A percentile compares a stretch with the other conserved stretches of the same genome.
These are phyloP conservation scores for Mobula birostris DNA, from an alignment of 2,113 vertebrate genomes.

Conservation along the genomic window DNA sequence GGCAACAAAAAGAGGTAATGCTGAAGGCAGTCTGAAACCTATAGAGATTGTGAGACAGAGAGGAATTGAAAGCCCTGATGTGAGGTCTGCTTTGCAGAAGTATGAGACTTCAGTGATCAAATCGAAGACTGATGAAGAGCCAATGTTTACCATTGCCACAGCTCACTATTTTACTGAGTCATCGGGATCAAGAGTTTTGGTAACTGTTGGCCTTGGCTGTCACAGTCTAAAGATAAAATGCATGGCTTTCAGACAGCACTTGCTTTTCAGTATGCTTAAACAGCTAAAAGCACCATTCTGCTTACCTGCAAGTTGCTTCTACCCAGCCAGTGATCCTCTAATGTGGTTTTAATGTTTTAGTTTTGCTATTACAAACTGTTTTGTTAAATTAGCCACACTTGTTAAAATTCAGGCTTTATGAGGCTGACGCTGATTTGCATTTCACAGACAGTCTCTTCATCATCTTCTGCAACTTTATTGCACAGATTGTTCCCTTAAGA, in stretches of 20 bases:
- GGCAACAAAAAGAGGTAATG: slow-evolving; percentile 20
- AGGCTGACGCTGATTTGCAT: background rate
- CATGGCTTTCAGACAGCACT: slow-evolving; percentile 59
- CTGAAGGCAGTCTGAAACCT: slow-evolving; percentile 31
- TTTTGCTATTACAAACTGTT: background rate
- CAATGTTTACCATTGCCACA: slow-evolving; percentile 58
- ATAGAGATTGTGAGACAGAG: slow-evolving; percentile 43
- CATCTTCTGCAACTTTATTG: background rate
- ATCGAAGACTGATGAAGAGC: slow-evolving; percentile 61
- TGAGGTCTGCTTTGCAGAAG: slow-evolving; percentile 50
- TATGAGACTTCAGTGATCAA: slow-evolving; percentile 58
- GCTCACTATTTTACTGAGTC: slow-evolving; percentile 65
- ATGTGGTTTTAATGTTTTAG: background rate
- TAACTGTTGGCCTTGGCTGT: slow-evolving; percentile 59
- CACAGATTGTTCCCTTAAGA: slow-evolving; percentile 39
- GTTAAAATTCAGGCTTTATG: background rate
- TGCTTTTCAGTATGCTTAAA: slow-evolving; percentile 56
- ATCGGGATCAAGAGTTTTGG: slow-evolving; percentile 67
- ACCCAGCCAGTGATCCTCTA: background rate
- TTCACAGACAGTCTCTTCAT: background rate
- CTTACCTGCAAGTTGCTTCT: slow-evolving; percentile 22
- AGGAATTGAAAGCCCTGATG: slow-evolving; percentile 45
- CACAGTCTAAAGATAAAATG: slow-evolving; percentile 54
- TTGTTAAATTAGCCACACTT: slow-evolving; percentile 18
- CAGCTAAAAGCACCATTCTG: slow-evolving; percentile 8